Evolutionary conservation across 2,797 vertebrate species (phyloP).

Genomic region (Cephalopachus bancanus): DNA sequence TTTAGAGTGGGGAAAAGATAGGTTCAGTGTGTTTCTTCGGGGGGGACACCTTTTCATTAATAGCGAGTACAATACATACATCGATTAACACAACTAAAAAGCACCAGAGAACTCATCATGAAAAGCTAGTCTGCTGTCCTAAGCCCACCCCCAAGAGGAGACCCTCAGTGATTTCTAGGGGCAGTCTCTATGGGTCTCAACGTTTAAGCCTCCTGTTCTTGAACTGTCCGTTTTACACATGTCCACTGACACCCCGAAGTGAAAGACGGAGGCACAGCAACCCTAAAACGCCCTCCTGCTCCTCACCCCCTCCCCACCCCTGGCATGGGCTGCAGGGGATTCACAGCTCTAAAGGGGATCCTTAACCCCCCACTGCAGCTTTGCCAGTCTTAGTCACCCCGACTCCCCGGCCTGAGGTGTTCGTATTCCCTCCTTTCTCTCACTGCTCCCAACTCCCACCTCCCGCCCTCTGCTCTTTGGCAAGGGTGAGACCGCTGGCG

Average conservation of each 20-base stretch:
- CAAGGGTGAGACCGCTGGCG: background rate
- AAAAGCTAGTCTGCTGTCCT: constrained; percentile 32
- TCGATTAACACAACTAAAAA: constrained; percentile 46
- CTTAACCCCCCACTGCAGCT: constrained; percentile 51
- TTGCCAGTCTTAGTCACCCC: background rate
- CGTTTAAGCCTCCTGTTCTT: background rate
- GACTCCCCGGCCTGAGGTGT: background rate
- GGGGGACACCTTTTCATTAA: constrained; percentile 5
- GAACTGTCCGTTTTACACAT: constrained; percentile 37
- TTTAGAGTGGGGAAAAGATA: background rate
- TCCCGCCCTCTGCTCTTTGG: constrained; percentile 8
- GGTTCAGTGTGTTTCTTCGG: background rate
- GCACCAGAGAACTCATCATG: background rate
- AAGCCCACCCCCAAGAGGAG: constrained; percentile 38
- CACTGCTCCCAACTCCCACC: constrained; percentile 22
- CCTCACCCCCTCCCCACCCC: background rate
- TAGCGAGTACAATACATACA: background rate
- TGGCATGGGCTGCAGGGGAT: no score
- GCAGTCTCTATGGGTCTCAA: constrained; percentile 9
- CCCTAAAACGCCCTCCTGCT: background rate
- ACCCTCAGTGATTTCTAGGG: constrained; percentile 37
- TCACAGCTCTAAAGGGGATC: constrained; percentile 53
- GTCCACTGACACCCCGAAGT: constrained; percentile 12
- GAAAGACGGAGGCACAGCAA: constrained; percentile 36
- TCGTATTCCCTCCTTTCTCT: constrained; percentile 7